Conservation (phyloP, 2,113 vertebrate species). For the Dipodomys stephensi region DNA sequence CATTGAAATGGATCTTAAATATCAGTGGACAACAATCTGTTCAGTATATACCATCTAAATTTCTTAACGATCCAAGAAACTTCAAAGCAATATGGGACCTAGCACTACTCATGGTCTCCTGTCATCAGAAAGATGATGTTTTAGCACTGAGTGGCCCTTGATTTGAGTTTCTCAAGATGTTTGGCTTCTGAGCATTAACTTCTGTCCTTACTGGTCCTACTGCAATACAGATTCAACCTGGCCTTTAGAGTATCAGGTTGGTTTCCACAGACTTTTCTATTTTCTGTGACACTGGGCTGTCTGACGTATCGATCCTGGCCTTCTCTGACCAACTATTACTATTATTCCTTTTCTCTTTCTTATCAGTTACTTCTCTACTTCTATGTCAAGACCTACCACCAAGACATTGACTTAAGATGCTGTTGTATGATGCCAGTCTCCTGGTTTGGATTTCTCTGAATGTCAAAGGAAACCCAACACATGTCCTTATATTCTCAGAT, state of each 20-base stretch:
- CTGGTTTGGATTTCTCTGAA: neutral
- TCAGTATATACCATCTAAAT: neutral
- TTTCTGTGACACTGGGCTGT: neutral
- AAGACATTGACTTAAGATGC: neutral
- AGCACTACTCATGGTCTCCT: neutral
- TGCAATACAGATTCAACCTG: neutral
- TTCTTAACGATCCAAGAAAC: neutral
- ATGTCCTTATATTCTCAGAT: neutral
- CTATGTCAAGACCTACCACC: neutral
- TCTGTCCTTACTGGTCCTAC: neutral
- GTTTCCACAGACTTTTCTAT: neutral
- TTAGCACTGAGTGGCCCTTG: neutral
- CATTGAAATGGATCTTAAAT: conserved; percentile 23
- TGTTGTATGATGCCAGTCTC: neutral
- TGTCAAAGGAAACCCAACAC: neutral
- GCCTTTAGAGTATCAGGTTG: neutral
- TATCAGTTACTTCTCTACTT: too few relatives aligned
- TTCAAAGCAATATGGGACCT: too few relatives aligned
- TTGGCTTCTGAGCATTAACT: neutral
- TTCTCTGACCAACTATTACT: neutral
- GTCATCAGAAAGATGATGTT: neutral
- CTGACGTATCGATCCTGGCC: neutral
- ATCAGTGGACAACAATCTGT: neutral
- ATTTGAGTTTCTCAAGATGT: neutral
- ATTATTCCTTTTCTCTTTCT: neutral